Evolutionary conservation across 1,140 invertebrate species (phyloP).

Genomic region (Caenorhabditis inopinata): DNA sequence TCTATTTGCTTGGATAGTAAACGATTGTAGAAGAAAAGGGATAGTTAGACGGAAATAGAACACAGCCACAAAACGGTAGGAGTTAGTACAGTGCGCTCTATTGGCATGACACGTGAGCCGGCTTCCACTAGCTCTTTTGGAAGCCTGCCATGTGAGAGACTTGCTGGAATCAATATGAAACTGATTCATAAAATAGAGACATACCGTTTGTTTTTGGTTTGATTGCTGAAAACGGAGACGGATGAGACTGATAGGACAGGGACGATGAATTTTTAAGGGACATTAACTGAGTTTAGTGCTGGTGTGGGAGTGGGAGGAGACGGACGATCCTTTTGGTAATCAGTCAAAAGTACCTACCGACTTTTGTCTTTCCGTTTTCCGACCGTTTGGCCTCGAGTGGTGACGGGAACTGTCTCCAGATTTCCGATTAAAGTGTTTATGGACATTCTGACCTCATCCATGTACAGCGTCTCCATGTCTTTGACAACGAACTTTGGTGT

Average conservation of each 20-base stretch:
- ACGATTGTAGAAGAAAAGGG: not conserved
- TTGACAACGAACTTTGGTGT: slow-evolving; percentile 99
- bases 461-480: slow-evolving; percentile 99
- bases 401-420: slow-evolving; percentile 95
- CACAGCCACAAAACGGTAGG: not conserved
- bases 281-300: slow-evolving; percentile 1
- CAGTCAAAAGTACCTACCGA: slow-evolving; percentile 69
- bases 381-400: slow-evolving; percentile 76
- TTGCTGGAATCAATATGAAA: not conserved
- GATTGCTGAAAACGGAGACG: slow-evolving; percentile 32
- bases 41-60: not conserved
- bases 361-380: slow-evolving; percentile 86
- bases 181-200: not conserved
- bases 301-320: not conserved
- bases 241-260: not conserved
- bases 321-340: not conserved
- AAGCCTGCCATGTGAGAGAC: not conserved
- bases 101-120: slow-evolving; percentile 18
- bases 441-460: slow-evolving; percentile 90
- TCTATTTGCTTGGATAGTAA: no score
- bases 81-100: slow-evolving; percentile 29
- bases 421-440: slow-evolving; percentile 98
- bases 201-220: slow-evolving; percentile 42
- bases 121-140: not conserved
- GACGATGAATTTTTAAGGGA: not conserved